Conservation (phyloP, 2,888 invertebrate species). For the Notodromas monacha region DNA sequence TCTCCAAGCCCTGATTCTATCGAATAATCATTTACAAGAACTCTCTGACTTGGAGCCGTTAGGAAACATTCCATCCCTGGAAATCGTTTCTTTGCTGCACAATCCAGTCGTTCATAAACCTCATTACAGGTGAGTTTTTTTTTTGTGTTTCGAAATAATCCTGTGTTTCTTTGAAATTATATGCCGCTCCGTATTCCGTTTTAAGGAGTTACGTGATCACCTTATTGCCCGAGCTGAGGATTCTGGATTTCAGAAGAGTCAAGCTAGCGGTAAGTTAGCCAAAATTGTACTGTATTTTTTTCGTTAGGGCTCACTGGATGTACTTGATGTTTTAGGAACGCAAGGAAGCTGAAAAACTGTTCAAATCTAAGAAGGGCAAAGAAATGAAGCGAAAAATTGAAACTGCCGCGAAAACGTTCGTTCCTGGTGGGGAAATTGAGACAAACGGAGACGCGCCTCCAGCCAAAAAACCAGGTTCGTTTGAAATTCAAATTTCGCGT, state of each 20-base stretch:
- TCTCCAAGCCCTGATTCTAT: constrained; percentile 53
- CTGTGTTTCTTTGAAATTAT: too few species aligned
- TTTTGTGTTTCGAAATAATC: background rate
- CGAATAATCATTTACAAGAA: constrained; percentile 83
- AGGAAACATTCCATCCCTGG: constrained; percentile 36
- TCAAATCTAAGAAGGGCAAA: constrained; percentile 73
- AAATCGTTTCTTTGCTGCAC: constrained; percentile 51
- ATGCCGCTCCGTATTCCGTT: too few species aligned
- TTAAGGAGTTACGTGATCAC: constrained; percentile 21
- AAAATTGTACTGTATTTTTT: too few species aligned
- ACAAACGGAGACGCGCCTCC: too few species aligned
- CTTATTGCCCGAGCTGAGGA: constrained; percentile 44
- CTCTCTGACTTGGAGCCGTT: constrained; percentile 73
- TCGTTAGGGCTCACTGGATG: too few species aligned
- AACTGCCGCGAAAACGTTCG: constrained; percentile 42
- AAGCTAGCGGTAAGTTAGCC: constrained; percentile 35
- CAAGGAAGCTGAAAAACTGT: constrained; percentile 48
- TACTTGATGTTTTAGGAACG: constrained; percentile 27
- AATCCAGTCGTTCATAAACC: constrained; percentile 84
- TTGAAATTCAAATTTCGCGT: too few species aligned
- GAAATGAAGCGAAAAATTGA: constrained; percentile 59
- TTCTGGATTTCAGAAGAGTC: constrained; percentile 85
- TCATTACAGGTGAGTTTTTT: constrained; percentile 23
- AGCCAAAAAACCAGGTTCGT: constrained; percentile 26
- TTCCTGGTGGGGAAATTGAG: constrained; percentile 24